phyloP scores from a whole-genome alignment of 1,140 invertebrate species.

The Drosophila bocki region DNA sequence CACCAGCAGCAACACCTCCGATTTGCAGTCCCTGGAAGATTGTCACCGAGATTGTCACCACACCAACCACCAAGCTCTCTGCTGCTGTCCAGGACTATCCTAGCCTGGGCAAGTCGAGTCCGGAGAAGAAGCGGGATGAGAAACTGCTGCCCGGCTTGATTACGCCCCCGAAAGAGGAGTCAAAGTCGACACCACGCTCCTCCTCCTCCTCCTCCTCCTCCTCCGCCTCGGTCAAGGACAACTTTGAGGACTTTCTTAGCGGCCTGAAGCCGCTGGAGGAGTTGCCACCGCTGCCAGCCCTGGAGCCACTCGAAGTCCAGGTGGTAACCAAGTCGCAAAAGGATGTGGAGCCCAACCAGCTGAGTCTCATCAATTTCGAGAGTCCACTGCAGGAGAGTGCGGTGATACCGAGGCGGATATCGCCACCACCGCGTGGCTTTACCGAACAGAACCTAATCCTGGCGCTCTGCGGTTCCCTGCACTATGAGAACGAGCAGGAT shows the following conservation, averaged over 20 bases:
- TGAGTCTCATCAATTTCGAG: constrained; percentile 82
- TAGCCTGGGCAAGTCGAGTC: constrained; percentile 25
- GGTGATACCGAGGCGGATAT: constrained; percentile 51
- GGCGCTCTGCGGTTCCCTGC: constrained; percentile 79
- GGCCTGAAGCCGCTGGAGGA: constrained; percentile 58
- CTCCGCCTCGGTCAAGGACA: constrained; percentile 18
- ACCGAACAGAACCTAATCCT: constrained; percentile 77
- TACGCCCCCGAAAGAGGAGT: constrained; percentile 20
- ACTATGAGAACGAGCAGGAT: constrained; percentile 72
- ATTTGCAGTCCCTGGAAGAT: constrained; percentile 28
- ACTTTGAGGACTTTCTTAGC: constrained; percentile 70
- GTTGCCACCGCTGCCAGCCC: constrained; percentile 69
- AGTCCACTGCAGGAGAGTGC: constrained; percentile 75
- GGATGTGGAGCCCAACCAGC: constrained; percentile 4
- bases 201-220: background rate
- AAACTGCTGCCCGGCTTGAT: constrained; percentile 22
- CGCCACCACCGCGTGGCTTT: constrained; percentile 66
- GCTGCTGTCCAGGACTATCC: constrained; percentile 32
- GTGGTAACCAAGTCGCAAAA: background rate
- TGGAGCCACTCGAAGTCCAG: constrained; percentile 65
- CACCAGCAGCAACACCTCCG: background rate
- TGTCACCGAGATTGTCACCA: constrained; percentile 10
- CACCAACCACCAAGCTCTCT: constrained; percentile 19
- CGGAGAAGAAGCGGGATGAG: constrained; percentile 43
- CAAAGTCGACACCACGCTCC: background rate